Percentiles rank a stretch among this genome's conserved stretches.
Evolutionary conservation across 30 jellyfish, hydroid and myxozoan genomes (phyloP).

Genomic region (Cassiopea xamachana): DNA sequence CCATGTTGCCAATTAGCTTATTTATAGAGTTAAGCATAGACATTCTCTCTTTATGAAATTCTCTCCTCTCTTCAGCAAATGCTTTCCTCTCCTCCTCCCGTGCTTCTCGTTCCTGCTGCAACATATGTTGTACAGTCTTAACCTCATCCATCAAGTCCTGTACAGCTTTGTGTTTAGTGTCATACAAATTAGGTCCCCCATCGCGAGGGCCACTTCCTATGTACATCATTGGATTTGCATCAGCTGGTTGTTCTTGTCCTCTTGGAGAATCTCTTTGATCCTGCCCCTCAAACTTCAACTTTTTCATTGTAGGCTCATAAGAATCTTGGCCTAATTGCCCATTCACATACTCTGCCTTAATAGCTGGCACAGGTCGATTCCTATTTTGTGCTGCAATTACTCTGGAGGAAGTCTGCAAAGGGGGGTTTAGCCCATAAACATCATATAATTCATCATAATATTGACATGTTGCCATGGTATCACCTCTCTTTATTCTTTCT

Average conservation of each 20-base stretch:
- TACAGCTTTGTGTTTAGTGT: slow-evolving; percentile 16
- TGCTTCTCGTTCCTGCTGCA: slow-evolving; percentile 34
- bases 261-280: slow-evolving; percentile 30
- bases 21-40: slow-evolving; percentile 60
- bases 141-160: slow-evolving; percentile 53
- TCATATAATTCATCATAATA: slow-evolving; percentile 60
- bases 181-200: neutral
- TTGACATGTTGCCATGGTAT: slow-evolving; percentile 63
- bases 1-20: slow-evolving; percentile 52
- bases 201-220: slow-evolving; percentile 31
- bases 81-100: slow-evolving; percentile 69
- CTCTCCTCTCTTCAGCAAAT: slow-evolving; percentile 60
- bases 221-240: neutral
- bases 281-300: slow-evolving; percentile 3
- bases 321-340: slow-evolving; percentile 31
- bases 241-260: slow-evolving; percentile 5
- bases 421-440: slow-evolving; percentile 67
- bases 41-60: slow-evolving; percentile 65
- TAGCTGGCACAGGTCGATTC: slow-evolving; percentile 35
- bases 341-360: slow-evolving; percentile 28
- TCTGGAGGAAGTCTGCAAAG: slow-evolving; percentile 62
- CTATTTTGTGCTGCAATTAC: slow-evolving; percentile 36
- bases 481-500: slow-evolving; percentile 69
- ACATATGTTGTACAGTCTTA: slow-evolving; percentile 25
- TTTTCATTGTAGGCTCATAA: slow-evolving; percentile 47